Evolutionary conservation across 2,888 invertebrate genomes (phyloP).

Genomic region (Diogma glabrata): DNA sequence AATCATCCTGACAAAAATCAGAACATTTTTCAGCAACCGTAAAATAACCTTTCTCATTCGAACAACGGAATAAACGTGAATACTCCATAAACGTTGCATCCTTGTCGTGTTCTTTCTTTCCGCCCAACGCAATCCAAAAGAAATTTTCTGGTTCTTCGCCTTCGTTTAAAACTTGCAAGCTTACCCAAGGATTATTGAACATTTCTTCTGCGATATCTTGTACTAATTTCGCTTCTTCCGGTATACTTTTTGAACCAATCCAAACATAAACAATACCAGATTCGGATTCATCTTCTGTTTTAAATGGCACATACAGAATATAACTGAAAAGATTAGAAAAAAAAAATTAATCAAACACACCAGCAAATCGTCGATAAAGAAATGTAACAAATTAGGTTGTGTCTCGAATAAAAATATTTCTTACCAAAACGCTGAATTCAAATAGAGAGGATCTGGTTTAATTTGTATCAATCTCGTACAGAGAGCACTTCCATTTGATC

Average conservation of each 20-base stretch:
- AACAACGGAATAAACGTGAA: conserved; percentile 92
- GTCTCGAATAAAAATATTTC: conserved; percentile 23
- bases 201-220: conserved; percentile 89
- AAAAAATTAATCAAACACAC: too few species aligned
- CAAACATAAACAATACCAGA: conserved; percentile 92
- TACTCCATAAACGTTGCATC: conserved; percentile 86
- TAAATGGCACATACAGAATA: conserved; percentile 85
- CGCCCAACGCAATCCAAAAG: conserved; percentile 95
- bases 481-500: conserved; percentile 90
- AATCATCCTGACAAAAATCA: conserved; percentile 67
- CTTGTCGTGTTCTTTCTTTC: conserved; percentile 77
- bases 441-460: conserved; percentile 64
- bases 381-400: conserved; percentile 7
- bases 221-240: conserved; percentile 74
- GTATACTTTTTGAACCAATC: conserved; percentile 77
- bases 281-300: conserved; percentile 63
- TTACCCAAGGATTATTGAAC: conserved; percentile 74
- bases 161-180: conserved; percentile 72
- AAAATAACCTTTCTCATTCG: conserved; percentile 99
- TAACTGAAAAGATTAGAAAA: conserved; percentile 48
- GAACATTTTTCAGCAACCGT: conserved; percentile 95
- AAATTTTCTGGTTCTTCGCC: conserved; percentile 97
- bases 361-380: conserved; percentile 3
- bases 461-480: conserved; percentile 89
- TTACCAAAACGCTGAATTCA: conserved; percentile 95